Evolutionary conservation across 2,797 vertebrate species (phyloP).

Genomic region (Sebastes oblongus): DNA sequence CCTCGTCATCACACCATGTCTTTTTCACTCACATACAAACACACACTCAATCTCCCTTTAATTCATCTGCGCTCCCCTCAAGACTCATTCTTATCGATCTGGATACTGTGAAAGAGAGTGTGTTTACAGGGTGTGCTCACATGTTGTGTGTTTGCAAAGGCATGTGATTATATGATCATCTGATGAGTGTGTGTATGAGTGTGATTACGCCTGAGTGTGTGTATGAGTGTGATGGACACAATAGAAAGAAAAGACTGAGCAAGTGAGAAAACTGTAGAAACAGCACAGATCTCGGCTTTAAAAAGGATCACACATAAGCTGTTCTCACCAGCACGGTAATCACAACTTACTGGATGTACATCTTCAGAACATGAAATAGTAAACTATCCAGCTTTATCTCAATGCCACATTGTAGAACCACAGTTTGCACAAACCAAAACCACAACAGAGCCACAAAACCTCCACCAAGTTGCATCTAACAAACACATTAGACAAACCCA

Average conservation of each 20-base stretch:
- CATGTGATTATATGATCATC: background rate
- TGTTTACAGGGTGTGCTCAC: background rate
- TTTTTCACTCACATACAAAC: slow-evolving; percentile 2
- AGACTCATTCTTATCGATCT: slow-evolving; percentile 2
- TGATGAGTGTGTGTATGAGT: background rate
- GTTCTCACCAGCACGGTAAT: background rate
- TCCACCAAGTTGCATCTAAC: background rate
- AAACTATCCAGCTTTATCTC: background rate
- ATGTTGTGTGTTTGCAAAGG: background rate
- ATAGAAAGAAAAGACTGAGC: background rate
- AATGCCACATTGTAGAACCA: background rate
- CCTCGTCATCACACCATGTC: slow-evolving; percentile 8
- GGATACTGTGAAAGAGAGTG: background rate
- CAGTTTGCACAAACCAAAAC: background rate
- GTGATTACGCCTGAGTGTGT: background rate
- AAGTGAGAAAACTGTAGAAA: background rate
- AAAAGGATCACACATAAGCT: background rate
- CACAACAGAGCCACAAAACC: background rate
- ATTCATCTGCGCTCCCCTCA: slow-evolving; percentile 2
- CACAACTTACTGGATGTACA: background rate
- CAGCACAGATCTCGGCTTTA: background rate
- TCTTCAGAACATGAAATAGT: background rate
- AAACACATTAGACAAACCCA: slow-evolving; percentile 29
- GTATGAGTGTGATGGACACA: background rate
- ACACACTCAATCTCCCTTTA: slow-evolving; percentile 16